Evolutionary conservation across 1,140 invertebrate species (phyloP).

Genomic region (Wiebesia pumilae): DNA sequence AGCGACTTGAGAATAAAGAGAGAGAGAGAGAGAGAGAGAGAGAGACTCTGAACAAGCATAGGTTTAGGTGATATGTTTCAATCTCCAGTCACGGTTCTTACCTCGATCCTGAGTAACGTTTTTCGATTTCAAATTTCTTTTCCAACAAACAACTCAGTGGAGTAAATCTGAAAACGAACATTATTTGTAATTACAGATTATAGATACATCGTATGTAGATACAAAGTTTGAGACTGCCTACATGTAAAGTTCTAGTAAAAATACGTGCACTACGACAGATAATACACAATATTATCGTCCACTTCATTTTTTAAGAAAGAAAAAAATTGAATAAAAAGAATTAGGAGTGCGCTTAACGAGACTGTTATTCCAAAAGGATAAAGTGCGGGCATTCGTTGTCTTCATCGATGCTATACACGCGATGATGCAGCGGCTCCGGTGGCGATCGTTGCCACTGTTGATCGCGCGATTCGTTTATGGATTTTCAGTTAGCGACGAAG

Average conservation of each 20-base stretch:
- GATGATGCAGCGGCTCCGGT: conserved; percentile 10
- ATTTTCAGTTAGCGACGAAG: conserved; percentile 47
- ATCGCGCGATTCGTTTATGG: conserved; percentile 43
- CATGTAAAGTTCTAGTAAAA: too few relatives aligned
- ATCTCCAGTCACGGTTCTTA: not conserved
- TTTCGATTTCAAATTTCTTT: not conserved
- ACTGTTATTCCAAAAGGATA: not conserved
- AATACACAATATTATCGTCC: too few relatives aligned
- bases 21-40: not conserved
- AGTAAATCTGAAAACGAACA: not conserved
- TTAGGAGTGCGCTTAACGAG: not conserved
- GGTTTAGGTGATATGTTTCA: not conserved
- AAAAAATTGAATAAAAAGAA: not conserved
- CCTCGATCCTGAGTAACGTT: not conserved
- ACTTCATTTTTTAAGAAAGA: not conserved
- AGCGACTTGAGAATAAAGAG: not conserved
- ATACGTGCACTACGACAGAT: too few relatives aligned
- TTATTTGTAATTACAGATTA: not conserved
- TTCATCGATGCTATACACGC: not conserved
- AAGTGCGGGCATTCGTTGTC: too few relatives aligned
- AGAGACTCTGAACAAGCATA: not conserved
- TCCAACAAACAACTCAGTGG: not conserved
- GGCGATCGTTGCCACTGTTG: conserved; percentile 12
- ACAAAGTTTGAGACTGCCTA: too few relatives aligned
- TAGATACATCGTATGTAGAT: too few relatives aligned